phyloP scores from a whole-genome alignment of 2,888 invertebrate species.

The Volucella bombylans region DNA sequence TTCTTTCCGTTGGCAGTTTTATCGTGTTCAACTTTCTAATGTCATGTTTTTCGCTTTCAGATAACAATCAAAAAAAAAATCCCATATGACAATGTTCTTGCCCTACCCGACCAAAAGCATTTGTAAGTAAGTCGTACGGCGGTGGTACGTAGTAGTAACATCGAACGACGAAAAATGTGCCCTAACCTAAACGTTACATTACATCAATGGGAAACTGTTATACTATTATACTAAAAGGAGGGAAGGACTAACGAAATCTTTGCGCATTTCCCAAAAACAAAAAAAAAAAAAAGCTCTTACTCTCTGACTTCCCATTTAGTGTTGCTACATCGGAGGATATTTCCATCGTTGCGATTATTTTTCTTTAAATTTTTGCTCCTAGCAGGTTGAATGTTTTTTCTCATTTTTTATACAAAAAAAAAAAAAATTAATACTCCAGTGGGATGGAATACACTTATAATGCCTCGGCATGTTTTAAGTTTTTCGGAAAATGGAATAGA shows the following conservation, averaged over 20 bases:
- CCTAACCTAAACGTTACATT: slow-evolving; percentile 9
- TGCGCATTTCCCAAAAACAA: slow-evolving; percentile 50
- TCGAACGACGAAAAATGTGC: slow-evolving; percentile 17
- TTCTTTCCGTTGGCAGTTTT: slow-evolving; percentile 49
- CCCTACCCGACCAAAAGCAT: slow-evolving; percentile 44
- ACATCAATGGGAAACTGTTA: slow-evolving; percentile 6
- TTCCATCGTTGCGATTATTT: too few relatives aligned
- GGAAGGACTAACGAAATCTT: slow-evolving; percentile 31
- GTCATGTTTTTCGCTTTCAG: slow-evolving; percentile 68
- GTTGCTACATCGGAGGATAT: too few relatives aligned
- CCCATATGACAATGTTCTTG: slow-evolving; percentile 68
- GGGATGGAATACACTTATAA: too few relatives aligned
- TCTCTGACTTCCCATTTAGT: too few relatives aligned
- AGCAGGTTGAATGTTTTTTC: too few relatives aligned
- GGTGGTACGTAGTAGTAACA: neutral
- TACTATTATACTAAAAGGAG: slow-evolving; percentile 32
- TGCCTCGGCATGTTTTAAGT: too few relatives aligned
- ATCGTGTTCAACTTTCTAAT: slow-evolving; percentile 68
- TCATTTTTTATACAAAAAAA: too few relatives aligned
- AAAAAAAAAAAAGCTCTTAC: slow-evolving; percentile 4
- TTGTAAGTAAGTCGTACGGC: too few relatives aligned
- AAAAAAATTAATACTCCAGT: too few relatives aligned
- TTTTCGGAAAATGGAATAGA: too few relatives aligned
- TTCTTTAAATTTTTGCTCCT: too few relatives aligned
- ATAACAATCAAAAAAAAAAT: slow-evolving; percentile 70